Conservation (phyloP, 2,113 vertebrate species). For the Ptychochromis oligacanthus region DNA sequence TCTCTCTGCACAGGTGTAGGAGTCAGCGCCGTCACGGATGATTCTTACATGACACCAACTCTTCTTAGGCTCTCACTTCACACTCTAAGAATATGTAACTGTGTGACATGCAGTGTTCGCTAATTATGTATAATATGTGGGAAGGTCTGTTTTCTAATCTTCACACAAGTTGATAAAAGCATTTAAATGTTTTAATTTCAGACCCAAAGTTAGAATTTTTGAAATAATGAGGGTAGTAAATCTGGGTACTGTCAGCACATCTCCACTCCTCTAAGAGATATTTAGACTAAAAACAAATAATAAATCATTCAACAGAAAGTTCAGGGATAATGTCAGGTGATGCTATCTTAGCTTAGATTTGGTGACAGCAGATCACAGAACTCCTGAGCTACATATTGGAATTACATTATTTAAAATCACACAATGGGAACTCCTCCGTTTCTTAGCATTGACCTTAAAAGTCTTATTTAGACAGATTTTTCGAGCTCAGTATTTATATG, state of each 20-base stretch:
- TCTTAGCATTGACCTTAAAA: neutral
- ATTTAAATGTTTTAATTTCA: neutral
- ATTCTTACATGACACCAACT: neutral
- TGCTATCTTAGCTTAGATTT: neutral
- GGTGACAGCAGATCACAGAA: neutral
- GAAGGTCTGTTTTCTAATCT: neutral
- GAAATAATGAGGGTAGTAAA: neutral
- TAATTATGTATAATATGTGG: neutral
- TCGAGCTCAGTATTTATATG: neutral
- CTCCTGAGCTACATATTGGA: neutral
- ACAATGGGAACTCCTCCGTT: too few species aligned
- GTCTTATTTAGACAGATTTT: neutral
- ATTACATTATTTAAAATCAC: neutral
- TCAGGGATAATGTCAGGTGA: neutral
- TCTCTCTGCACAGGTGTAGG: constrained; percentile 1
- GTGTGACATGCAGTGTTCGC: neutral
- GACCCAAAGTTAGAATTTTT: neutral
- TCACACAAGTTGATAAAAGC: neutral
- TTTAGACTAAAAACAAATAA: neutral
- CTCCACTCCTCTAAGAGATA: neutral
- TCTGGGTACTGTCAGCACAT: neutral
- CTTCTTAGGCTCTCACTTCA: neutral
- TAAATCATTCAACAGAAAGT: too few species aligned
- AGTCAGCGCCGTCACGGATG: neutral
- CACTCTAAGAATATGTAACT: neutral